Conservation (phyloP, 2,797 vertebrate genomes). For the Myotis vivesi region DNA sequence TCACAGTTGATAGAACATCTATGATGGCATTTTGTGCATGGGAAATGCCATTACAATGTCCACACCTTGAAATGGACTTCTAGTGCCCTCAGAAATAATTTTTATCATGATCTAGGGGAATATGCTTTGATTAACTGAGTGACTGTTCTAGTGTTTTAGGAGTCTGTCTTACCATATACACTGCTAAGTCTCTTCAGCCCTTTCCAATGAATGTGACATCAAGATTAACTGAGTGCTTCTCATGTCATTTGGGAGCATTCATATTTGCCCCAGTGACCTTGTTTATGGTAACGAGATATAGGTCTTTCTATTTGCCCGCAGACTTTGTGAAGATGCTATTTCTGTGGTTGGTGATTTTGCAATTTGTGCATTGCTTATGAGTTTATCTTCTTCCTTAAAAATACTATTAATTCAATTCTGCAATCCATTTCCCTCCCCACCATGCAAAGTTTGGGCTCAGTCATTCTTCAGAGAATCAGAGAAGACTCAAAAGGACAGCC, state of each 20-base stretch:
- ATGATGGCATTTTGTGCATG: neutral
- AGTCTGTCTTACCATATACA: neutral
- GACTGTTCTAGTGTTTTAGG: neutral
- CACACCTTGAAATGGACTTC: neutral
- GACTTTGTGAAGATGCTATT: neutral
- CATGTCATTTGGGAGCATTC: neutral
- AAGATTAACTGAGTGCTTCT: neutral
- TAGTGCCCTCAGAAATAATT: neutral
- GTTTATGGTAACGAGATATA: neutral
- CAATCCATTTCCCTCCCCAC: neutral
- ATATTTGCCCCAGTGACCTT: neutral
- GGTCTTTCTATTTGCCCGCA: neutral
- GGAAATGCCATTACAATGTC: neutral
- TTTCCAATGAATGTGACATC: neutral
- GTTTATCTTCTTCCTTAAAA: slow-evolving; percentile 3
- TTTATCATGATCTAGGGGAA: neutral
- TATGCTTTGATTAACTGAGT: neutral
- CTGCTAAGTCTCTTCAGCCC: neutral
- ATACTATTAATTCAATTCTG: neutral
- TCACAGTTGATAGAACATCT: neutral
- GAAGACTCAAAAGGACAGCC: neutral
- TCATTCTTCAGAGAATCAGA: neutral
- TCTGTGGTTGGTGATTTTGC: neutral
- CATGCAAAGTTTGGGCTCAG: neutral
- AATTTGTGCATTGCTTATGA: neutral